These are phyloP conservation scores for Nannoperca australis DNA, from an alignment of 2,797 vertebrate species.

Conservation along the genomic window DNA sequence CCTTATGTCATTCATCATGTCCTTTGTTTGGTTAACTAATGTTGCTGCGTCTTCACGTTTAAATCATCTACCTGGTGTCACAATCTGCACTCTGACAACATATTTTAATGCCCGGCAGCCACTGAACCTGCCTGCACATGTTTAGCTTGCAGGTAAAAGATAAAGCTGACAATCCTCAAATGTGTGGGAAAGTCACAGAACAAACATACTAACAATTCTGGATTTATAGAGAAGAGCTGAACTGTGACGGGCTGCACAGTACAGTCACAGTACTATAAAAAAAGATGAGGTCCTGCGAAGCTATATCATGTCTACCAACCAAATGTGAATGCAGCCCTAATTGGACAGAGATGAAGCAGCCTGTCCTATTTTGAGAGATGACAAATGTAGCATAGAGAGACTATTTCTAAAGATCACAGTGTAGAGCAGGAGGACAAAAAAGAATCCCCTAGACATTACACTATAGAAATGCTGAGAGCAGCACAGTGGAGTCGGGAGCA, in stretches of 20 bases:
- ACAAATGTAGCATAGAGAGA: conserved; percentile 57
- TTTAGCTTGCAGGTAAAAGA: conserved; percentile 29
- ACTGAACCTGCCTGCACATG: conserved; percentile 21
- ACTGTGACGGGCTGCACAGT: neutral
- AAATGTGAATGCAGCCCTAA: conserved; percentile 34
- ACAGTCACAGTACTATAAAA: too few relatives aligned
- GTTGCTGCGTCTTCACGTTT: neutral
- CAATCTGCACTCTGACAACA: neutral
- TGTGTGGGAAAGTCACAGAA: neutral
- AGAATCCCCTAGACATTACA: conserved; percentile 47
- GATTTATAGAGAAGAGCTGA: neutral
- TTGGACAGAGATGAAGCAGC: conserved; percentile 50
- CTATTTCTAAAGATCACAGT: conserved; percentile 53
- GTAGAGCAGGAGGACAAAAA: conserved; percentile 42
- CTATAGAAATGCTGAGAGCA: conserved; percentile 52
- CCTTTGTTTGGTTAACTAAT: conserved; percentile 4
- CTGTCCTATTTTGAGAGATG: conserved; percentile 60
- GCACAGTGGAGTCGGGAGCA: conserved; percentile 11
- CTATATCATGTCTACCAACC: conserved; percentile 6
- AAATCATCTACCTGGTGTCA: neutral
- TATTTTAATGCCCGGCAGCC: conserved; percentile 21
- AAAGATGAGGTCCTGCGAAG: neutral
- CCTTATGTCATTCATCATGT: neutral
- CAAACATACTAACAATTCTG: neutral
- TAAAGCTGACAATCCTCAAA: conserved; percentile 3